Evolutionary conservation across 2,113 vertebrate species (phyloP).

Genomic region (Archocentrus centrarchus): DNA sequence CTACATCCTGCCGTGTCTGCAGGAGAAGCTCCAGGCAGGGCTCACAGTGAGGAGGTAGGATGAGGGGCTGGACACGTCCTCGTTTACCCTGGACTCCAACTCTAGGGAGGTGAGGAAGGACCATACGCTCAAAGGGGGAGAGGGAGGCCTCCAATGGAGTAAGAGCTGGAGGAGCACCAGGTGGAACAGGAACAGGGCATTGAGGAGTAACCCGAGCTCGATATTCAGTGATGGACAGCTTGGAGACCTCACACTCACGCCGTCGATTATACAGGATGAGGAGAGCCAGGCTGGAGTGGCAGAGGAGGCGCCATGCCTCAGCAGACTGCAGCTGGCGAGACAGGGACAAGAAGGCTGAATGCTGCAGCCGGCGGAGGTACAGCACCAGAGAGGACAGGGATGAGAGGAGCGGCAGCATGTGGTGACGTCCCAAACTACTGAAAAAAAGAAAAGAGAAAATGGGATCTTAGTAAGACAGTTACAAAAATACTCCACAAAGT

Average conservation of each 20-base stretch:
- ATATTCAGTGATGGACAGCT: conserved; percentile 79
- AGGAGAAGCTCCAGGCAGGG: conserved; percentile 83
- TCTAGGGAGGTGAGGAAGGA: conserved; percentile 79
- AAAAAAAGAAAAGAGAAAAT: not conserved
- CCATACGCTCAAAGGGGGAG: conserved; percentile 82
- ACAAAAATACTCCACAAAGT: not conserved
- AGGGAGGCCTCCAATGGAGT: conserved; percentile 80
- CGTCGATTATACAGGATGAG: conserved; percentile 84
- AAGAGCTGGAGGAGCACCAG: conserved; percentile 66
- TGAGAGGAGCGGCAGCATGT: conserved; percentile 82
- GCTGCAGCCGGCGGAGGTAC: conserved; percentile 82
- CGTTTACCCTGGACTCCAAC: conserved; percentile 83
- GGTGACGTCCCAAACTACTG: conserved; percentile 74
- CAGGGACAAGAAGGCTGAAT: conserved; percentile 80
- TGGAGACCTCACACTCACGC: conserved; percentile 84
- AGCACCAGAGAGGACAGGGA: conserved; percentile 82
- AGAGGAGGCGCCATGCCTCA: conserved; percentile 83
- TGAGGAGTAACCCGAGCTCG: conserved; percentile 73
- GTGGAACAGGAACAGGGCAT: conserved; percentile 66
- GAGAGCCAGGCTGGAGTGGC: conserved; percentile 84
- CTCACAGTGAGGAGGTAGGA: conserved; percentile 82
- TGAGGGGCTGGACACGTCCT: conserved; percentile 80
- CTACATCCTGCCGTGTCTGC: conserved; percentile 78
- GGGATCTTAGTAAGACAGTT: not conserved
- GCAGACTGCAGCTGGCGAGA: conserved; percentile 79